Evolutionary conservation across 1,140 invertebrate species (phyloP).

Genomic region (Drosophila fuyamai): DNA sequence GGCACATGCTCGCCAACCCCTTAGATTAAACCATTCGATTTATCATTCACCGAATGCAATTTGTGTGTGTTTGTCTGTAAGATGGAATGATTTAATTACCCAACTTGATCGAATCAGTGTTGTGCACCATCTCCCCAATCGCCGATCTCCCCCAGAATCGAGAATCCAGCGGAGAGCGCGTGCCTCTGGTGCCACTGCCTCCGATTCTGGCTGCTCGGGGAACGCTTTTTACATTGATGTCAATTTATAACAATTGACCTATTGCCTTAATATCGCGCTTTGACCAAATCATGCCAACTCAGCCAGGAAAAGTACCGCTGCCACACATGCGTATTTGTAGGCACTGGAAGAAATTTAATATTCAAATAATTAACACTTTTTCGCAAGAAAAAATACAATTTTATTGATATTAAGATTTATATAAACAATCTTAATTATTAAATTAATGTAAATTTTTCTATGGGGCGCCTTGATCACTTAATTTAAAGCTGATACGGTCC

Average conservation of each 20-base stretch:
- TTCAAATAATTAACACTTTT: neutral
- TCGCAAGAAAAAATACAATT: neutral
- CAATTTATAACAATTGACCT: slow-evolving; percentile 84
- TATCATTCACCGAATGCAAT: slow-evolving; percentile 53
- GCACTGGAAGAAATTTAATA: neutral
- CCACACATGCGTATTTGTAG: slow-evolving; percentile 25
- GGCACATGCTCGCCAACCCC: too few relatives aligned
- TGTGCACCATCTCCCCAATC: slow-evolving; percentile 31
- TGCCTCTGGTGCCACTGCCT: slow-evolving; percentile 12
- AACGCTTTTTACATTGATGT: slow-evolving; percentile 80
- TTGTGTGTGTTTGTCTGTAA: slow-evolving; percentile 40
- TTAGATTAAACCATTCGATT: slow-evolving; percentile 33
- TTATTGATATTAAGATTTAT: too few relatives aligned
- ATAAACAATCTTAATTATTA: too few relatives aligned
- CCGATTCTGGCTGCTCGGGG: slow-evolving; percentile 32
- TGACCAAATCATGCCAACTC: slow-evolving; percentile 70
- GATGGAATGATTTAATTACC: slow-evolving; percentile 73
- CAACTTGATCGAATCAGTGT: slow-evolving; percentile 74
- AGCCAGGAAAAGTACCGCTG: slow-evolving; percentile 61
- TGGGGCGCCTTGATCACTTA: slow-evolving; percentile 27
- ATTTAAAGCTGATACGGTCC: slow-evolving; percentile 2
- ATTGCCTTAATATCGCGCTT: slow-evolving; percentile 84
- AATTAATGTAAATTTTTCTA: too few relatives aligned
- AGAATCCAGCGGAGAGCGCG: slow-evolving; percentile 24
- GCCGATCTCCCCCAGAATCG: slow-evolving; percentile 14